A percentile compares a stretch with the other conserved stretches of the same genome.
These are phyloP conservation scores for Myiozetetes cayanensis DNA, from an alignment of 2,113 vertebrate species.

Conservation along the genomic window DNA sequence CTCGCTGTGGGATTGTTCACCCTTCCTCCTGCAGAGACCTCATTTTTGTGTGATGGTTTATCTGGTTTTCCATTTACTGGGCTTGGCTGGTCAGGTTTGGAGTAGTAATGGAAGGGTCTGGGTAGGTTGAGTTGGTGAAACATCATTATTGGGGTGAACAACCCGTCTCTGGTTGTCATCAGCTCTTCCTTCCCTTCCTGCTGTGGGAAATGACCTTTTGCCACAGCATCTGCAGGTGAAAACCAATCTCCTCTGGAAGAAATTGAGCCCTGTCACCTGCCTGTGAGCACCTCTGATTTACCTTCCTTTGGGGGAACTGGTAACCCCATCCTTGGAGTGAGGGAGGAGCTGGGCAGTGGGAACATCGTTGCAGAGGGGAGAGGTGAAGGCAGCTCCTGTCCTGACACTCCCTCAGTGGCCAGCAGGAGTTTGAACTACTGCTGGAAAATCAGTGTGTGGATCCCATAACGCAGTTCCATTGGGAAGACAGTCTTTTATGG, in stretches of 20 bases:
- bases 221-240: not conserved
- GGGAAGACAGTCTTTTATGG: not conserved
- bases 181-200: not conserved
- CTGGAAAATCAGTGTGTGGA: not conserved
- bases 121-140: not conserved
- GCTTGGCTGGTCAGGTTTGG: not conserved
- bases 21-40: not conserved
- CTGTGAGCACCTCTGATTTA: not conserved
- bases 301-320: not conserved
- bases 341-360: not conserved
- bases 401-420: not conserved
- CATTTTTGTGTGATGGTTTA: rapidly evolving
- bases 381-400: not conserved
- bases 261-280: not conserved
- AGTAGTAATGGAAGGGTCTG: not conserved
- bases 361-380: not conserved
- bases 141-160: not conserved
- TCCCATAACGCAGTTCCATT: not conserved
- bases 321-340: not conserved
- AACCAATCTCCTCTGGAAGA: not conserved
- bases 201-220: not conserved
- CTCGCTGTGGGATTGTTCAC: not conserved
- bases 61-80: not conserved
- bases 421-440: not conserved
- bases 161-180: not conserved